Conservation (phyloP, 1,140 invertebrate genomes). For the Physella acuta region DNA sequence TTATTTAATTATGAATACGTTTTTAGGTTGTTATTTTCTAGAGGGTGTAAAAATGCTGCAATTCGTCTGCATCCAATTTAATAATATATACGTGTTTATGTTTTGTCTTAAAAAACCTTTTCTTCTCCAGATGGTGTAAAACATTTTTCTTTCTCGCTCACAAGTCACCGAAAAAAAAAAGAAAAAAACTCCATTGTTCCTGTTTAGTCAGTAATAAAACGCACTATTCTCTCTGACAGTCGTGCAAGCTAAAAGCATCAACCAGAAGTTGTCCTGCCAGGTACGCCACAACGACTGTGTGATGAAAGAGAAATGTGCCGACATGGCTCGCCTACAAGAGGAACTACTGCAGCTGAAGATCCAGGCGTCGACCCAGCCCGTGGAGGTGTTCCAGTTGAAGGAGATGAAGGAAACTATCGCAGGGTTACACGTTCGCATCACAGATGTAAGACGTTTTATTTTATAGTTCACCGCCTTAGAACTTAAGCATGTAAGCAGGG, state of each 20-base stretch:
- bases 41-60: too few species aligned
- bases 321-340: not conserved
- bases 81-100: too few species aligned
- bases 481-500: not conserved
- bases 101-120: too few species aligned
- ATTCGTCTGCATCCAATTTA: too few species aligned
- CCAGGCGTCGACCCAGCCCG: not conserved
- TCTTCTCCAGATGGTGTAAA: too few species aligned
- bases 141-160: too few species aligned
- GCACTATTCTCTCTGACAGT: not conserved
- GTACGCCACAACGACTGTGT: not conserved
- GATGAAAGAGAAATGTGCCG: constrained; percentile 3
- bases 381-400: not conserved
- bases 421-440: not conserved
- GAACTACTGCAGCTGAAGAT: not conserved
- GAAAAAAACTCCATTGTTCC: too few species aligned
- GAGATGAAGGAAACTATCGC: not conserved
- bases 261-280: not conserved
- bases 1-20: too few species aligned
- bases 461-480: not conserved
- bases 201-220: not conserved
- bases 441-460: not conserved
- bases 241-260: not conserved
- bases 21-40: too few species aligned
- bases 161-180: too few species aligned